These are phyloP conservation scores for Orbicella faveolata DNA, from an alignment of 64 coral and sea anemone species.

Conservation along the genomic window DNA sequence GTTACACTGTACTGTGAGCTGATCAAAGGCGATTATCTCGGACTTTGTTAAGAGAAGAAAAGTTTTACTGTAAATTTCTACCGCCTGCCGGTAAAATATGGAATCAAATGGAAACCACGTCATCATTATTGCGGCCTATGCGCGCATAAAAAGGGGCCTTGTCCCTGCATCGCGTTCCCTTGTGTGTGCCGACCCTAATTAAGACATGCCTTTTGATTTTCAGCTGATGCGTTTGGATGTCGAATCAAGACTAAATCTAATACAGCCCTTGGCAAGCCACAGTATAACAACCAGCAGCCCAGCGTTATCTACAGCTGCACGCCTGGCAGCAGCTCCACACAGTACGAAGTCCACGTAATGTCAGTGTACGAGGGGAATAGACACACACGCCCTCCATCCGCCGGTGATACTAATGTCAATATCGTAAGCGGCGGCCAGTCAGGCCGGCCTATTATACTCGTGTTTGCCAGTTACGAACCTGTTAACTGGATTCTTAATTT, in stretches of 20 bases:
- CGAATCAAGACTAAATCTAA: not conserved
- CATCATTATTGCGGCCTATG: too few species aligned
- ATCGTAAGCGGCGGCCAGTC: not conserved
- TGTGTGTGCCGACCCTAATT: too few species aligned
- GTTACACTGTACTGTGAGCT: too few species aligned
- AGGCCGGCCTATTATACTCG: not conserved
- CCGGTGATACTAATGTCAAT: not conserved
- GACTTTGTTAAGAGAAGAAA: too few species aligned
- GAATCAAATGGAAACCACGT: too few species aligned
- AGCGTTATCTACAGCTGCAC: not conserved
- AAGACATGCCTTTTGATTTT: not conserved
- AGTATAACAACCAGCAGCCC: not conserved
- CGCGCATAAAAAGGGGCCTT: too few species aligned
- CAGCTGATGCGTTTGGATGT: not conserved
- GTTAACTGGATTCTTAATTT: constrained; percentile 5
- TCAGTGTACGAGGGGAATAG: not conserved
- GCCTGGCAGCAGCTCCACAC: not conserved
- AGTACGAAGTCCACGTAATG: not conserved
- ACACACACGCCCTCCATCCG: not conserved
- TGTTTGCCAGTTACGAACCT: not conserved
- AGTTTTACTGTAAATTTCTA: too few species aligned
- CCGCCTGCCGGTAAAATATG: too few species aligned
- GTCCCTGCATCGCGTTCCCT: too few species aligned
- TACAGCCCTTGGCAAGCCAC: not conserved
- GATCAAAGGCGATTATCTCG: too few species aligned